Base-by-base conservation (phyloP, 1,140 invertebrate genomes). In the Saccostrea cuccullata region DNA sequence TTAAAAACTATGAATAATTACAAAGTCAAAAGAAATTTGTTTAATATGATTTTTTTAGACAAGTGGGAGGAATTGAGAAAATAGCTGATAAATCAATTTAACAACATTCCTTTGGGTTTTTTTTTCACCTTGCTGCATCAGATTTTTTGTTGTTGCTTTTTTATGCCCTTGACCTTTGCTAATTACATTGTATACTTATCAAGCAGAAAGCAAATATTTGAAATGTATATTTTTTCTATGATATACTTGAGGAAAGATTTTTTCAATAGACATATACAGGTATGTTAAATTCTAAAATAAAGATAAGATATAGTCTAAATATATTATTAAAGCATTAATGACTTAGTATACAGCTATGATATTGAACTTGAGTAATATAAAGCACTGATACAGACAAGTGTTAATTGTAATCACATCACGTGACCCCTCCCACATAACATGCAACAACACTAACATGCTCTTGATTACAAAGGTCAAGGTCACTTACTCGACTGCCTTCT, bases 401-500 rank as follows among this genome's bases (percentile, higher is more conserved):
- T 47, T 47, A 47, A 47, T 9, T 9, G 47, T 20, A 64, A 3
- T 64, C 17, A 20, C n/a, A 64, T 20, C 17, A 64, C 13, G 30
- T 77, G 70, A 36, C 9, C 70, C 70, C 70, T 26, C 26, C 70
- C 70, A 77, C 70, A 30, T 12, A 11, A 30, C 70, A 77, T 77
- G 70, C 70, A 77, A 77, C 70, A 77, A 77, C 70, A 77, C 26
- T 77, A 77, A 77, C 70, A 77, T 77, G 70, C 70, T 77, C 70
- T 77, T 36, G 26, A 30, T 85, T 64, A 85, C 47, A 84, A 84
- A 84, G 47, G 47, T 84, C 23, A 84, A 84, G 47, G 83, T 84
- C 56, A 84, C 47, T 84, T 55, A 58, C 55, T 55, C 47, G n/a
- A 20, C 82, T 84, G 47, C 17, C 23, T 20, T 67, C 60, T 67